Evolutionary conservation across 1,140 invertebrate genomes (phyloP), one percentile per base, ranked within the genome.

Genomic region (Pseudomyrmex pallidus): DNA sequence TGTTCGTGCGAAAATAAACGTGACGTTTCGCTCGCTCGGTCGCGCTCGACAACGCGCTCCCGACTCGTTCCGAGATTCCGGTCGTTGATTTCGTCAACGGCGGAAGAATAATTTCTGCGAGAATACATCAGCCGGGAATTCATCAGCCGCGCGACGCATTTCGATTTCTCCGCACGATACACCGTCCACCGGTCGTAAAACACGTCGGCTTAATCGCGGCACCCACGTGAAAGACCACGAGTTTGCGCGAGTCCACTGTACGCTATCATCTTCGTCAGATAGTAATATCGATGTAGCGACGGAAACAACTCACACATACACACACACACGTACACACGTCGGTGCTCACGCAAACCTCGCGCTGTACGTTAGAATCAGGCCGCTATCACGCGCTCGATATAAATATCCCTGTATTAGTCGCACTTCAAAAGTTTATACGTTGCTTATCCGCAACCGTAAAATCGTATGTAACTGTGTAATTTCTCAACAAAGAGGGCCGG

Each of bases 321-420:
- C 50, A 54, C 35, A 54, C 68, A 59, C 48, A 35, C 48, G 13
- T 17, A 8, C 61, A 35, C 44, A 73, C 70, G 10, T 80, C 56
- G 56, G 59, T 35, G 22, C 85, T 86, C 89, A 89, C 89, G 87
- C 89, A 73, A 91, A 64, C 89, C 85, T 35, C 12, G 59, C 68
- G 63, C 54, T 84, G 44, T 57, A 63, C 70, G 66, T 74, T 78
- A 74, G 50, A 74, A 83, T 77, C 59, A 57, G 46, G n/a, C 22
- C 22, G 83, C 84, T 90, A 89, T 89, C 85, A 89, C 67, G 22
- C 20, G 80, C 48, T 66, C 74, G 57, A 83, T 86, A 83, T 76
- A 88, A 76, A 88, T 84, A 87, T 64, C 66, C 20, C 20, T 35
- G 44, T 89, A 84, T 85, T 90, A 89, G 78, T 89, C 87, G 82